Evolutionary conservation across 2,888 invertebrate genomes (phyloP).

Genomic region (Emmelina monodactyla): DNA sequence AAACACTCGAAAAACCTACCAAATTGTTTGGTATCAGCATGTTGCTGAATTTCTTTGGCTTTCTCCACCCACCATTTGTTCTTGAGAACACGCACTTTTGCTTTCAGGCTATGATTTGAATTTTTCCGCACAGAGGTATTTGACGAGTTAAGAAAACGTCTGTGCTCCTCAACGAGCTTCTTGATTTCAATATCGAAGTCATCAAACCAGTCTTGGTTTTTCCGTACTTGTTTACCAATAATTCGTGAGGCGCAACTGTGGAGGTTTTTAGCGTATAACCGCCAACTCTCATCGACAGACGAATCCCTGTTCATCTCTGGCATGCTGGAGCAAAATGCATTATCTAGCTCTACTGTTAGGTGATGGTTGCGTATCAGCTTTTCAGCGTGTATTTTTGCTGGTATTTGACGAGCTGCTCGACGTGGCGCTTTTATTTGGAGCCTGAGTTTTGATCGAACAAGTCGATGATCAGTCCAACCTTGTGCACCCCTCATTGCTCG

Average conservation of each 20-base stretch:
- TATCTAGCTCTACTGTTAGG: neutral
- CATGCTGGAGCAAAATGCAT: neutral
- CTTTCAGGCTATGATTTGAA: neutral
- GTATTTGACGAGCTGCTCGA: conserved; percentile 7
- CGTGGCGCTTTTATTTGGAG: conserved; percentile 8
- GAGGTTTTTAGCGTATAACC: neutral
- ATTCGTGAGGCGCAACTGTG: neutral
- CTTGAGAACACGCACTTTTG: conserved; percentile 8
- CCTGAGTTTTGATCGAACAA: conserved; percentile 11
- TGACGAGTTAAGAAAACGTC: neutral
- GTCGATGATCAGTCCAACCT: conserved; percentile 13
- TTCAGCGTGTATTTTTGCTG: neutral
- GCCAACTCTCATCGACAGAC: neutral
- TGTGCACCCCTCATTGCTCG: conserved; percentile 7
- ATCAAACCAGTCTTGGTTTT: conserved; percentile 15
- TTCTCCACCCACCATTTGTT: conserved; percentile 8
- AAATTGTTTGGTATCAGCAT: conserved; percentile 5
- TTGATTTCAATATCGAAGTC: conserved; percentile 6
- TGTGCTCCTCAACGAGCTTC: conserved; percentile 7
- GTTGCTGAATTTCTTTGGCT: conserved; percentile 7
- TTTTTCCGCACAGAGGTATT: neutral
- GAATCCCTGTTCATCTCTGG: neutral
- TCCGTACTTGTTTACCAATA: conserved; percentile 7
- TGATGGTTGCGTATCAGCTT: neutral
- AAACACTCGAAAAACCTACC: conserved; percentile 2